Evolutionary conservation across 2,797 vertebrate genomes (phyloP).

Genomic region (Semotilus atromaculatus): DNA sequence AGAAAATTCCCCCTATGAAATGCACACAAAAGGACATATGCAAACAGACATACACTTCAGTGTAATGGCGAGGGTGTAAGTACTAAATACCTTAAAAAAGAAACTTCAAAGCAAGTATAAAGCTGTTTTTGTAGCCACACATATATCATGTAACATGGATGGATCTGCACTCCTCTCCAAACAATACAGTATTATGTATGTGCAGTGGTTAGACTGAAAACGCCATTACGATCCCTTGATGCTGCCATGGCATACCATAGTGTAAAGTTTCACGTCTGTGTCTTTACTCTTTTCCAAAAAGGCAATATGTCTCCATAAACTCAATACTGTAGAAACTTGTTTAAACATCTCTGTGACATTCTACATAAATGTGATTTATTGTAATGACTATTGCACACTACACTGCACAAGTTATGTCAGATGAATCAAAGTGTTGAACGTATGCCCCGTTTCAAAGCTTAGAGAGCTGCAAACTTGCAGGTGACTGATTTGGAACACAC

Average conservation of each 20-base stretch:
- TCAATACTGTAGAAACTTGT: slow-evolving; percentile 39
- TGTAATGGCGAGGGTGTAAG: slow-evolving; percentile 17
- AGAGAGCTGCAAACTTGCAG: not conserved
- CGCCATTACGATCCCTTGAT: slow-evolving; percentile 32
- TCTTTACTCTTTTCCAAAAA: slow-evolving; percentile 36
- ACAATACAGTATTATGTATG: slow-evolving; percentile 42
- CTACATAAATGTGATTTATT: slow-evolving; percentile 45
- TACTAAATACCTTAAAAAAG: slow-evolving; percentile 30
- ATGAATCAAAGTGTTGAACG: slow-evolving; percentile 26
- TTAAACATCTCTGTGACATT: slow-evolving; percentile 40
- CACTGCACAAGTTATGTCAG: slow-evolving; percentile 13
- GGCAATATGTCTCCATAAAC: slow-evolving; percentile 43
- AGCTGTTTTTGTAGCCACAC: slow-evolving; percentile 30
- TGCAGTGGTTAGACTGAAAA: slow-evolving; percentile 35
- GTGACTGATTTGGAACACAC: not conserved
- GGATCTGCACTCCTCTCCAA: slow-evolving; percentile 30
- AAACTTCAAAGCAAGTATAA: slow-evolving; percentile 37
- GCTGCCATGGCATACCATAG: slow-evolving; percentile 36
- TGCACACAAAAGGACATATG: slow-evolving; percentile 14
- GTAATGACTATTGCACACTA: slow-evolving; percentile 19
- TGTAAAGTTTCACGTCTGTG: slow-evolving; percentile 41
- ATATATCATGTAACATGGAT: slow-evolving; percentile 46
- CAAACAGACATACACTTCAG: slow-evolving; percentile 16
- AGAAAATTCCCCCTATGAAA: slow-evolving; percentile 30
- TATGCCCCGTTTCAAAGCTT: not conserved